A percentile compares a stretch with the other conserved stretches of the same genome.
phyloP scores from a whole-genome alignment of 2,888 invertebrate genomes.

The Monoplex corrugatus region DNA sequence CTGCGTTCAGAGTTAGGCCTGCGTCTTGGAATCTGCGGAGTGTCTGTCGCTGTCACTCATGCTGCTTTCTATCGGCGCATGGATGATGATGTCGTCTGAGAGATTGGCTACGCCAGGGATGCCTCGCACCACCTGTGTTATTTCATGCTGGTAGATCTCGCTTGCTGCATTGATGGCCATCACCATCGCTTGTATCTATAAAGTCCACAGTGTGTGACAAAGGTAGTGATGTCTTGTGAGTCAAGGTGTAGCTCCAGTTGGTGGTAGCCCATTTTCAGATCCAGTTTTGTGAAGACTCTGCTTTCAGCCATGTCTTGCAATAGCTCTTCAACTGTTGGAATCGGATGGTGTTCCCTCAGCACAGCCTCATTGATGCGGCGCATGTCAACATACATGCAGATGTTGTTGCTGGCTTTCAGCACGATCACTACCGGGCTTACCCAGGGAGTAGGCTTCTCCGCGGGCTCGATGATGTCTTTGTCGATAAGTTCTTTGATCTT shows the following conservation, averaged over 20 bases:
- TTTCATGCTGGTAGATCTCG: too few species aligned
- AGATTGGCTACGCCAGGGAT: background rate
- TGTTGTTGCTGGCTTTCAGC: background rate
- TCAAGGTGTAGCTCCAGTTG: background rate
- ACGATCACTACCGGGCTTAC: background rate
- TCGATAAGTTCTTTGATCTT: background rate
- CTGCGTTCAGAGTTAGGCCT: background rate
- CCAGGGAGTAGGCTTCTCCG: background rate
- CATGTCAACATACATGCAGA: background rate
- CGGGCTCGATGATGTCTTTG: constrained; percentile 31
- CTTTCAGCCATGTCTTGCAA: background rate
- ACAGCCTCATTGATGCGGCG: background rate
- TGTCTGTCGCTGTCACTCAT: background rate
- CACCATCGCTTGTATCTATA: too few species aligned
- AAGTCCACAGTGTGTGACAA: too few species aligned
- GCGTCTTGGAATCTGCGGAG: background rate
- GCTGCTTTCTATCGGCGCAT: too few species aligned
- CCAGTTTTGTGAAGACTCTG: background rate
- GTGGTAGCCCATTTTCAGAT: background rate
- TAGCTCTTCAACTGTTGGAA: background rate
- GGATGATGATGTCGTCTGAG: background rate
- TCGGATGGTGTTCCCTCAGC: background rate
- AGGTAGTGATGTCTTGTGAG: too few species aligned
- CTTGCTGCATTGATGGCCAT: too few species aligned
- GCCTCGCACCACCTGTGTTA: background rate